Conservation (phyloP, 2,797 vertebrate genomes). For the Acomys russatus region DNA sequence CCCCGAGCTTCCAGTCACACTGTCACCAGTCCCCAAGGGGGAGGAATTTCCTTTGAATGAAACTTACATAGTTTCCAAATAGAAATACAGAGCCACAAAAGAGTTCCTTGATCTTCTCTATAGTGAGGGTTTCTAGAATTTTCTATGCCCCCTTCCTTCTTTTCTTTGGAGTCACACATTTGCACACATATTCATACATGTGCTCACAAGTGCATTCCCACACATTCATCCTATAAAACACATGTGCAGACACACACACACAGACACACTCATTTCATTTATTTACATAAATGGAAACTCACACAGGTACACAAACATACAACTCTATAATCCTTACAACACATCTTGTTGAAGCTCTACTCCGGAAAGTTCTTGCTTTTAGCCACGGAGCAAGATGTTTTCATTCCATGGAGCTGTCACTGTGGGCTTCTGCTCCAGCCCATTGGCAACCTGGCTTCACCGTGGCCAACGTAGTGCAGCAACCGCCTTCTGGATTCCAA, state of each 20-base stretch:
- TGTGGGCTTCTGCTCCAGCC: neutral
- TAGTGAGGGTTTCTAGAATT: neutral
- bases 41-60: neutral
- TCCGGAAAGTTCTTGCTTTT: neutral
- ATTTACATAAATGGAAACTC: fast-evolving
- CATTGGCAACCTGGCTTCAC: fast-evolving
- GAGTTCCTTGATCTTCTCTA: neutral
- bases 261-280: fast-evolving
- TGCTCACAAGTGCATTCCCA: neutral
- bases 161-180: neutral
- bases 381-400: neutral
- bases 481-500: neutral
- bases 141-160: neutral
- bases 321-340: fast-evolving
- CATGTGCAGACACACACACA: no score
- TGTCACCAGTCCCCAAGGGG: neutral
- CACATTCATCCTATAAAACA: neutral
- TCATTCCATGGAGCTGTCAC: neutral
- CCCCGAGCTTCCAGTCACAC: no score
- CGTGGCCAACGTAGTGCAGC: neutral
- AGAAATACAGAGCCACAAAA: neutral
- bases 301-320: fast-evolving
- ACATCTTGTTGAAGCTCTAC: neutral
- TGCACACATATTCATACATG: neutral
- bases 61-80: neutral